Evolutionary conservation across 1,140 invertebrate species (phyloP).

Genomic region (Goniozus legneri): DNA sequence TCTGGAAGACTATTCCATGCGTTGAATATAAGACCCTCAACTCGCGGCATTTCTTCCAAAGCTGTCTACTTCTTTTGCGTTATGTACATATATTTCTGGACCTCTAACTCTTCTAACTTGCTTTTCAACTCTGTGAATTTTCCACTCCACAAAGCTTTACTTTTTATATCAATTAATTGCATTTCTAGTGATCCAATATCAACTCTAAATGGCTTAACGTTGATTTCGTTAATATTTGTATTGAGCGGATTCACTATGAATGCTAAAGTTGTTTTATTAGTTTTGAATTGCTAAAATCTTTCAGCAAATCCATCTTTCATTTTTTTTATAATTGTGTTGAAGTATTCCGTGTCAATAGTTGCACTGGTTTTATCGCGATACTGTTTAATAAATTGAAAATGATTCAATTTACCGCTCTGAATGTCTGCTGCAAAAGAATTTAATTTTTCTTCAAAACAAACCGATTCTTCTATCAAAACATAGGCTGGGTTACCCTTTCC

Average conservation of each 20-base stretch:
- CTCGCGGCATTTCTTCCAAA: slow-evolving; percentile 22
- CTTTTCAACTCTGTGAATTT: slow-evolving; percentile 24
- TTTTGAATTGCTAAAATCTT: slow-evolving; percentile 32
- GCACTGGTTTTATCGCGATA: slow-evolving; percentile 10
- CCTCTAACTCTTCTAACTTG: slow-evolving; percentile 28
- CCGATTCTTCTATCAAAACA: slow-evolving; percentile 21
- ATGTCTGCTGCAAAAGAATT: slow-evolving; percentile 3
- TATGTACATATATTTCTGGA: slow-evolving; percentile 22
- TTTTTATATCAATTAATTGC: slow-evolving; percentile 33
- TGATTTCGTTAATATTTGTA: slow-evolving; percentile 25
- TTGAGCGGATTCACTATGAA: slow-evolving; percentile 33
- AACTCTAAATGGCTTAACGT: slow-evolving; percentile 28
- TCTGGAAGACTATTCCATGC: slow-evolving; percentile 30
- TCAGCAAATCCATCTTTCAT: slow-evolving; percentile 30
- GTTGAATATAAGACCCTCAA: slow-evolving; percentile 26
- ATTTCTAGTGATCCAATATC: slow-evolving; percentile 28
- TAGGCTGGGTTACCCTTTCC: slow-evolving; percentile 27
- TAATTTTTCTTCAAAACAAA: slow-evolving; percentile 10
- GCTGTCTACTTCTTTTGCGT: slow-evolving; percentile 26
- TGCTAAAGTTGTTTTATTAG: slow-evolving; percentile 22
- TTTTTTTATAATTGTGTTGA: slow-evolving; percentile 27
- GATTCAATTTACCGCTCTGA: slow-evolving; percentile 4
- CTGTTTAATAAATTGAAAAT: slow-evolving; percentile 7
- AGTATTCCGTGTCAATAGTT: slow-evolving; percentile 20
- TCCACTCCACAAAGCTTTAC: slow-evolving; percentile 24